Evolutionary conservation across 2,888 invertebrate genomes (phyloP).

Genomic region (Sturmia bella): DNA sequence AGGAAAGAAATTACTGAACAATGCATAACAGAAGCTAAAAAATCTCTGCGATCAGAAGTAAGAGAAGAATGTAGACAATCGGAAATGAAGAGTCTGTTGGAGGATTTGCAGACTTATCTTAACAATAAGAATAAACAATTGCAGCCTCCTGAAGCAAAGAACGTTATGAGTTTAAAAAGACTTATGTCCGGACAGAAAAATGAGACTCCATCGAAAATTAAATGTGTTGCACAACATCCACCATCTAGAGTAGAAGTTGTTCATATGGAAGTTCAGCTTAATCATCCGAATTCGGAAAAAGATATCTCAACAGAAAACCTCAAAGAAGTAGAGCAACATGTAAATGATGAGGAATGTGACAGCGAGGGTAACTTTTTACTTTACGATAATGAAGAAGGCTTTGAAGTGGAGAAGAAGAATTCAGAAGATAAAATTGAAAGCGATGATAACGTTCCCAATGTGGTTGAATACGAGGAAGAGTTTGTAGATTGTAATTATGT

Average conservation of each 20-base stretch:
- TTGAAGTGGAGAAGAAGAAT: conserved; percentile 26
- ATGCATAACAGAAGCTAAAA: conserved; percentile 63
- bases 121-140: conserved; percentile 35
- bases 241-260: conserved; percentile 21
- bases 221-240: neutral
- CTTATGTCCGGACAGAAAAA: neutral
- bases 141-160: neutral
- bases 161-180: neutral
- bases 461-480: conserved; percentile 47
- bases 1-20: conserved; percentile 63
- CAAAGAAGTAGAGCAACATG: conserved; percentile 7
- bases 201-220: neutral
- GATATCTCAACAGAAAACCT: conserved; percentile 19
- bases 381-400: conserved; percentile 47
- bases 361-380: conserved; percentile 58
- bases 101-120: conserved; percentile 76
- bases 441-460: neutral
- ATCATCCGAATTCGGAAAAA: neutral
- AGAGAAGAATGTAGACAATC: conserved; percentile 75
- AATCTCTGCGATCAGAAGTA: conserved; percentile 64
- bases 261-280: neutral
- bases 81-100: conserved; percentile 74
- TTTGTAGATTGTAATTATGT: conserved; percentile 33
- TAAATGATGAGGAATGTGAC: conserved; percentile 47
- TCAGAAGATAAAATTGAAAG: conserved; percentile 13